Conservation (phyloP, 2,113 vertebrate species). For the Ellobius talpinus region DNA sequence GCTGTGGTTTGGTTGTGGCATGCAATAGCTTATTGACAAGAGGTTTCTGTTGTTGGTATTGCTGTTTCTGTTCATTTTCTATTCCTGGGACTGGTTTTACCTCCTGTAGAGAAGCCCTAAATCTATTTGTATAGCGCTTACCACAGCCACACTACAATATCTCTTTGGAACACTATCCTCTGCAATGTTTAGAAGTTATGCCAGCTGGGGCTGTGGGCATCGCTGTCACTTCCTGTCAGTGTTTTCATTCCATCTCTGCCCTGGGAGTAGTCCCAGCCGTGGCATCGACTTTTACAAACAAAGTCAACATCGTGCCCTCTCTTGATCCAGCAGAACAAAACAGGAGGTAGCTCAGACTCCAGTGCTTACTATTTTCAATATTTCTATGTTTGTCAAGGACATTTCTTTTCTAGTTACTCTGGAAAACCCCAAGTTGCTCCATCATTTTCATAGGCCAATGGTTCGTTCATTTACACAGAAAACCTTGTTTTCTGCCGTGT, state of each 20-base stretch:
- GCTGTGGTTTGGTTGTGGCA: slow-evolving; percentile 6
- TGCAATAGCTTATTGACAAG: slow-evolving; percentile 63
- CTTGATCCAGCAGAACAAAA: slow-evolving; percentile 46
- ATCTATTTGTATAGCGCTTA: slow-evolving; percentile 71
- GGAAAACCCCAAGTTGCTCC: neutral
- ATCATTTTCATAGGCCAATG: neutral
- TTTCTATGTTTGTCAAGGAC: neutral
- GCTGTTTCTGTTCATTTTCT: slow-evolving; percentile 63
- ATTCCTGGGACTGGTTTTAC: slow-evolving; percentile 33
- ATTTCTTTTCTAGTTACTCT: neutral
- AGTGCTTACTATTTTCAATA: neutral
- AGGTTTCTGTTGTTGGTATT: slow-evolving; percentile 29
- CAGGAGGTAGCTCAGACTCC: neutral
- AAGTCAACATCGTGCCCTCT: slow-evolving; percentile 53
- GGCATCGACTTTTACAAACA: slow-evolving; percentile 61
- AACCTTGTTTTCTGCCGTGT: neutral
- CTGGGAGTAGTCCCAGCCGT: slow-evolving; percentile 57
- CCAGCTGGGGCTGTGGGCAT: slow-evolving; percentile 63
- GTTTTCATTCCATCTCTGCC: slow-evolving; percentile 65
- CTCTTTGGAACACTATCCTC: slow-evolving; percentile 68
- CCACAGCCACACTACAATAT: slow-evolving; percentile 4
- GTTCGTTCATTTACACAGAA: neutral
- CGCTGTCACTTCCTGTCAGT: slow-evolving; percentile 71
- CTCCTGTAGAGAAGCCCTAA: slow-evolving; percentile 9
- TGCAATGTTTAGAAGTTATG: slow-evolving; percentile 67